Evolutionary conservation across 2,113 vertebrate genomes (phyloP).

Genomic region (Climacteris rufus): DNA sequence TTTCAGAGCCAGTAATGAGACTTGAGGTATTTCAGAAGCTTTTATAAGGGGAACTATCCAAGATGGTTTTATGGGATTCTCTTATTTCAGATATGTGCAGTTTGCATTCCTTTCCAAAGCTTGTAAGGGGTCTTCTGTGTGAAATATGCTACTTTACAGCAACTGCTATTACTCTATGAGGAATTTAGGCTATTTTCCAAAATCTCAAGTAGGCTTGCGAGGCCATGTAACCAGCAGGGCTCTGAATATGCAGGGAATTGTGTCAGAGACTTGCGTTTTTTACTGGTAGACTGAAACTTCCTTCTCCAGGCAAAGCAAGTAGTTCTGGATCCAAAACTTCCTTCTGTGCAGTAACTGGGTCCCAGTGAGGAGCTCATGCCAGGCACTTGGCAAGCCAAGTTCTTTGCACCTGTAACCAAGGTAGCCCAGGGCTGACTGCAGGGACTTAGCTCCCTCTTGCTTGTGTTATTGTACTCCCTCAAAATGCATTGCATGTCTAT

Average conservation of each 20-base stretch:
- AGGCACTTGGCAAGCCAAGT: background rate
- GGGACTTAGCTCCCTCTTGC: background rate
- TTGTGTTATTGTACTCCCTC: fast-evolving
- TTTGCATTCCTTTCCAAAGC: background rate
- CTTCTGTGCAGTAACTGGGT: background rate
- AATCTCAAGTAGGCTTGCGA: background rate
- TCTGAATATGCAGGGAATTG: background rate
- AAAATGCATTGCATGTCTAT: background rate
- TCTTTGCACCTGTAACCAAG: background rate
- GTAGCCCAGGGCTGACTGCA: background rate
- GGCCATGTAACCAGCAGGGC: background rate
- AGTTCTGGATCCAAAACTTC: background rate
- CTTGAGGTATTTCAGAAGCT: conserved; percentile 14
- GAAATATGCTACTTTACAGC: background rate
- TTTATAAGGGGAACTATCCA: background rate
- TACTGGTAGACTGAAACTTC: background rate
- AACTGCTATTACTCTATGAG: background rate
- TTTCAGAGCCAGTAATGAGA: background rate
- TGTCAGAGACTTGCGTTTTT: background rate
- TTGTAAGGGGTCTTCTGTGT: background rate
- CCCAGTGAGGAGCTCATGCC: background rate
- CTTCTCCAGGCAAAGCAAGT: background rate
- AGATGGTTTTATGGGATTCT: background rate
- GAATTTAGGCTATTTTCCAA: background rate
- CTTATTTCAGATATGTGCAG: background rate